phyloP scores from a whole-genome alignment of 2,797 vertebrate genomes.

The Diglossa cyanea region DNA sequence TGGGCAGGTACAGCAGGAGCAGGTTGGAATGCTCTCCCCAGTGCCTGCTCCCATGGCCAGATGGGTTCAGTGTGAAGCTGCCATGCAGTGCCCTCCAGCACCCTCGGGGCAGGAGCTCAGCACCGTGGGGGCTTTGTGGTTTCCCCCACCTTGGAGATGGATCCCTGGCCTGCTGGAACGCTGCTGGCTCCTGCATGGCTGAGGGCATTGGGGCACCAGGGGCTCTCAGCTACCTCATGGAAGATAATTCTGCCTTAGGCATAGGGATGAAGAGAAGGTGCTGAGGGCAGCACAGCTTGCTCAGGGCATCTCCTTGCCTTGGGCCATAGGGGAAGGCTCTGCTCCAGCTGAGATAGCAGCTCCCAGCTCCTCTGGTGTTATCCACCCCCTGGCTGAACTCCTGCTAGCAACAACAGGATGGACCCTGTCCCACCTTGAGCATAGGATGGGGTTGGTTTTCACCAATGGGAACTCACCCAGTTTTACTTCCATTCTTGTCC shows the following conservation, averaged over 20 bases:
- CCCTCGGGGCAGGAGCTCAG: neutral
- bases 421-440: neutral
- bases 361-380: neutral
- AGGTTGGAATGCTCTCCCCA: neutral
- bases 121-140: rapidly evolving
- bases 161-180: neutral
- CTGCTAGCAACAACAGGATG: neutral
- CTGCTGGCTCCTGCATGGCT: neutral
- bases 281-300: rapidly evolving
- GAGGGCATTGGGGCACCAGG: too few species aligned
- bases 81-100: neutral
- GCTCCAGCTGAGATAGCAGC: neutral
- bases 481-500: neutral
- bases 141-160: neutral
- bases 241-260: neutral
- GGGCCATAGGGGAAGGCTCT: neutral
- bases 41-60: rapidly evolving
- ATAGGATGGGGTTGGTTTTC: neutral
- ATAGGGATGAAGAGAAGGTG: neutral
- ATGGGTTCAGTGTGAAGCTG: rapidly evolving
- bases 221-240: neutral
- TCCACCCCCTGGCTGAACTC: neutral
- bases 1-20: neutral
- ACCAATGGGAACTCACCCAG: rapidly evolving
- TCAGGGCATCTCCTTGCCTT: neutral